These are phyloP conservation scores for Lypha dubia DNA, from an alignment of 2,888 invertebrate species.

Conservation along the genomic window DNA sequence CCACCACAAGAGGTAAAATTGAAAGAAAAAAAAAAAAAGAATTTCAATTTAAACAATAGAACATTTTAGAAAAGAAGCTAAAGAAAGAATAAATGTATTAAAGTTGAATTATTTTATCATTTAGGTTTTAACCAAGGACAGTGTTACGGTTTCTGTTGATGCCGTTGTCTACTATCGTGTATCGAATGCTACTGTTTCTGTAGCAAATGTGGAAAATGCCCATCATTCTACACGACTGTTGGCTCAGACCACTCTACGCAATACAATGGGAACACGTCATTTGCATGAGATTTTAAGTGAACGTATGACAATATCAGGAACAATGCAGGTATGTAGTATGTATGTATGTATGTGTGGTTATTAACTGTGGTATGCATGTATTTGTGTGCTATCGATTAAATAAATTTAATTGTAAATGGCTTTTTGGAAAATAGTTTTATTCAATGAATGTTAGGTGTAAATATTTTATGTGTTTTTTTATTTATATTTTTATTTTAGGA, in stretches of 20 bases:
- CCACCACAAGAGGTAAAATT: conserved; percentile 96
- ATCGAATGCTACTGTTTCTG: conserved; percentile 97
- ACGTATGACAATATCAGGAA: conserved; percentile 93
- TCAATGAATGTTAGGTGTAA: neutral
- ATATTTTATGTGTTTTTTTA: too few species aligned
- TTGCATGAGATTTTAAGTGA: conserved; percentile 98
- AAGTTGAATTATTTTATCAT: conserved; percentile 4
- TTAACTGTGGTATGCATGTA: too few species aligned
- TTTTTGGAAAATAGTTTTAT: neutral
- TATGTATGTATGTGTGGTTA: conserved; percentile 78
- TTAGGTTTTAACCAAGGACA: conserved; percentile 92
- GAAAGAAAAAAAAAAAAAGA: neutral
- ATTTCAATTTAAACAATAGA: conserved; percentile 31
- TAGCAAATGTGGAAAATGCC: conserved; percentile 98
- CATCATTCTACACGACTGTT: conserved; percentile 96
- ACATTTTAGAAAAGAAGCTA: neutral
- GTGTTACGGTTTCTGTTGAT: conserved; percentile 98
- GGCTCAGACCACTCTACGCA: conserved; percentile 94
- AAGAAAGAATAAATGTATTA: conserved; percentile 7
- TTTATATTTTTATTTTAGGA: neutral
- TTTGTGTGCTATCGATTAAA: neutral
- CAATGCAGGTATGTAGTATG: conserved; percentile 82
- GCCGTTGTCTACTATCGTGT: conserved; percentile 97
- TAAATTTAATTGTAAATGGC: neutral
- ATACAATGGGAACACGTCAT: conserved; percentile 97